Evolutionary conservation across 1,140 invertebrate genomes (phyloP).

Genomic region (Megalonaias nervosa): DNA sequence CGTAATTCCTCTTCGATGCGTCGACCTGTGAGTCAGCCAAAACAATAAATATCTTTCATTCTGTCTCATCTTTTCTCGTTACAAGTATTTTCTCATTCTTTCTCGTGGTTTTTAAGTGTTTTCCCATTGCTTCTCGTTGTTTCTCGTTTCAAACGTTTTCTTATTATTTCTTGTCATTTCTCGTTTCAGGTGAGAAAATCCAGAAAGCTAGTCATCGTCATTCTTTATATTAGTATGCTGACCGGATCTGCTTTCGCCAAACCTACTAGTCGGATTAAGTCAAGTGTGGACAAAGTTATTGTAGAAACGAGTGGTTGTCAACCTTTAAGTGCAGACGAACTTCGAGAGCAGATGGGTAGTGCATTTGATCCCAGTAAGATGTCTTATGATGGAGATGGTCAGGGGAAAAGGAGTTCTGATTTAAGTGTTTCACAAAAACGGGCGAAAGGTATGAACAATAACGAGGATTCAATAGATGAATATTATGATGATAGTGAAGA

Average conservation of each 20-base stretch:
- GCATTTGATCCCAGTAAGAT: slow-evolving; percentile 26
- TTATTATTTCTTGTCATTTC: background rate
- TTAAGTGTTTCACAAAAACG: slow-evolving; percentile 4
- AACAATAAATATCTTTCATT: too few species aligned
- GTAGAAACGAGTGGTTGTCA: slow-evolving; percentile 24
- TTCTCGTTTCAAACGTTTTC: too few species aligned
- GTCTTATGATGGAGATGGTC: slow-evolving; percentile 8
- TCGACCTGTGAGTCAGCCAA: too few species aligned
- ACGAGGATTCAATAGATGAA: slow-evolving; percentile 1
- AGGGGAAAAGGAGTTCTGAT: slow-evolving; percentile 1
- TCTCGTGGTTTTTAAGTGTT: too few species aligned
- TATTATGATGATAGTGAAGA: slow-evolving; percentile 20
- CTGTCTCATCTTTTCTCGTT: too few species aligned
- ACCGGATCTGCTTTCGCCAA: slow-evolving; percentile 5
- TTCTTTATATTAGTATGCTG: slow-evolving; percentile 19
- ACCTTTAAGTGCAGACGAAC: slow-evolving; percentile 16
- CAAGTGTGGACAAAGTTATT: slow-evolving; percentile 13
- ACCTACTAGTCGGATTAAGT: slow-evolving; percentile 2
- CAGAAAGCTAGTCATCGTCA: slow-evolving; percentile 20
- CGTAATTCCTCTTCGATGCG: too few species aligned
- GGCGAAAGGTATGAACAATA: slow-evolving; percentile 23
- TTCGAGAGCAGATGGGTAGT: slow-evolving; percentile 12
- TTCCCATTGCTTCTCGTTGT: too few species aligned
- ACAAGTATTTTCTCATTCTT: too few species aligned
- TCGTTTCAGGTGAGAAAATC: slow-evolving; percentile 23